Base-by-base conservation (phyloP, 2,797 vertebrate genomes). In the Rhynchotus rufescens region DNA sequence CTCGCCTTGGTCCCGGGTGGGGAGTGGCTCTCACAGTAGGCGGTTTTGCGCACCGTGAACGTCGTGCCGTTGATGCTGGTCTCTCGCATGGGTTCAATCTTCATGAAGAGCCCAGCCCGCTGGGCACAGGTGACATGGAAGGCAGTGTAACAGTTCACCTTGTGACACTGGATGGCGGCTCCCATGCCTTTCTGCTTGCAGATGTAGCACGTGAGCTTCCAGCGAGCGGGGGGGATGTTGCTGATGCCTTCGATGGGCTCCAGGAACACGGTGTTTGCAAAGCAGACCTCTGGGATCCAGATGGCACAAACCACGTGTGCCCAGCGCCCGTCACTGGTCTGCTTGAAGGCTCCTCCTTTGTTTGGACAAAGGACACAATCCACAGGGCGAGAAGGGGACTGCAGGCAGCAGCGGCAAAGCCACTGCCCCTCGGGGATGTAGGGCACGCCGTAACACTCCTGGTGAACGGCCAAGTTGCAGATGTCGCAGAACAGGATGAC, bases 231-330 rank as follows among this genome's bases (percentile, higher is more conserved):
- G 2, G 99, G 99, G 95, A 99, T 99, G 97, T 99, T 99, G 66
- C 97, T 98, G n/a, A 99, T 98, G 64, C 99, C 99, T 95, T 99
- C 99, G 1, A 99, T 98, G 16, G 99, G 99, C 96, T 99, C 99
- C 95, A 99, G 95, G 96, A 99, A 99, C 93, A 99, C 99, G 0
- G 99, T 99, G 97, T 99, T 99, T 84, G 99, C 99, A 86, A 99
- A 99, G 96, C 99, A 99, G 93, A 99, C 99, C 96, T 99, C 99
- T 5, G 99, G 99, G 94, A 99, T 99, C 99, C 99, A 99, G 96
- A 99, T 99, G 97, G 99, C 99, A 95, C 99, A 99, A 85, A 99
- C 98, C 56, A 99, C 99, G 0, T 99, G 99, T n/a, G 99, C 99
- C 99, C 99, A 99, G 75, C 98, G 98, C 52, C 99, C 99, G 36